These are phyloP conservation scores for Eupeodes luniger DNA, from an alignment of 2,888 invertebrate genomes.

Conservation along the genomic window DNA sequence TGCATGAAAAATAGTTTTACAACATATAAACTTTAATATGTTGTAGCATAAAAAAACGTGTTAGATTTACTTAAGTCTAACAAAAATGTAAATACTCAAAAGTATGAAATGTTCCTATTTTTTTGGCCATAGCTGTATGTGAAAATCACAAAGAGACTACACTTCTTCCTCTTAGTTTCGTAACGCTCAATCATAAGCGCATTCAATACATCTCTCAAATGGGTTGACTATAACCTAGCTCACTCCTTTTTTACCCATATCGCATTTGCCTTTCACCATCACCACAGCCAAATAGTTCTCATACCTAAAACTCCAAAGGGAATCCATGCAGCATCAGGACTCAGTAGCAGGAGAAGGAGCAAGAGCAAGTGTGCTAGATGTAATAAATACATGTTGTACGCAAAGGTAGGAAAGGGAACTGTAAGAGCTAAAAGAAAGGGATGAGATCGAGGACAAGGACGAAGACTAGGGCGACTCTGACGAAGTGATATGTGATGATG, in stretches of 20 bases:
- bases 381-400: conserved; percentile 40
- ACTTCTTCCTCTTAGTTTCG: conserved; percentile 30
- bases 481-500: conserved; percentile 72
- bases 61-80: too few species aligned
- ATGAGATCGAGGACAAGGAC: neutral
- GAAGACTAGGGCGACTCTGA: conserved; percentile 20
- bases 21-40: too few species aligned
- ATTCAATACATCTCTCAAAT: conserved; percentile 6
- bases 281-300: conserved; percentile 44
- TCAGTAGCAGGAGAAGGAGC: too few species aligned
- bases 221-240: neutral
- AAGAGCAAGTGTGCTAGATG: conserved; percentile 15
- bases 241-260: neutral
- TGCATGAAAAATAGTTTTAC: too few species aligned
- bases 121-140: too few species aligned
- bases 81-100: too few species aligned
- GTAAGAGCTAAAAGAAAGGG: conserved; percentile 1
- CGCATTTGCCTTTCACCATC: neutral
- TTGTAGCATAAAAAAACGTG: too few species aligned
- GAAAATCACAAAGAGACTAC: conserved; percentile 20
- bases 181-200: conserved; percentile 50
- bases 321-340: conserved; percentile 15
- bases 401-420: conserved; percentile 9
- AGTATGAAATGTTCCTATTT: too few species aligned
- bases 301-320: conserved; percentile 26